Evolutionary conservation across 2,797 vertebrate genomes (phyloP).

Genomic region (Pelochelys cantorii): DNA sequence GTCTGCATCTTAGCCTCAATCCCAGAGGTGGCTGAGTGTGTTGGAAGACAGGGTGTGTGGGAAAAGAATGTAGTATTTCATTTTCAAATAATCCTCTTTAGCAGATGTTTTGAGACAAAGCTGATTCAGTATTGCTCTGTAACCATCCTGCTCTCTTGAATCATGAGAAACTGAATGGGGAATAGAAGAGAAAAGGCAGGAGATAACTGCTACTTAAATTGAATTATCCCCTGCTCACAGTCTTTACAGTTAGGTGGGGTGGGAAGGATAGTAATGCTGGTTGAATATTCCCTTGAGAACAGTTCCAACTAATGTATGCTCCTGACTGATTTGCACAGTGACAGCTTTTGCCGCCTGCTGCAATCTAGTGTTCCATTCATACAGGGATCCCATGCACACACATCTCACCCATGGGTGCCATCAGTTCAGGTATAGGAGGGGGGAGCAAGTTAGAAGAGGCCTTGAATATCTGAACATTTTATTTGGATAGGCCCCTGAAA

Average conservation of each 20-base stretch:
- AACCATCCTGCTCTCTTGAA: not conserved
- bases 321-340: fast-evolving
- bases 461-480: not conserved
- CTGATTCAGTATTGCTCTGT: not conserved
- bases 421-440: not conserved
- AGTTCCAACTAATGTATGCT: not conserved
- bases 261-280: not conserved
- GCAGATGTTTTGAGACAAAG: slow-evolving; percentile 17
- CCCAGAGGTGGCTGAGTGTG: not conserved
- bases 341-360: not conserved
- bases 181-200: not conserved
- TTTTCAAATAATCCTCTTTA: not conserved
- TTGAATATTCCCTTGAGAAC: not conserved
- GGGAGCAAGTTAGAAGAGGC: not conserved
- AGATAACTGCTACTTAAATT: not conserved
- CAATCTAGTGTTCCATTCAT: not conserved
- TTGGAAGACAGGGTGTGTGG: not conserved
- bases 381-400: not conserved
- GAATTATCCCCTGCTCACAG: not conserved
- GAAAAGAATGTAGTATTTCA: fast-evolving
- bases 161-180: not conserved
- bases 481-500: not conserved
- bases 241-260: not conserved
- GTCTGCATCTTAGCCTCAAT: not conserved
- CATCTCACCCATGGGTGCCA: not conserved